Conservation (phyloP, 2,113 vertebrate species). For the Cebus imitator region DNA sequence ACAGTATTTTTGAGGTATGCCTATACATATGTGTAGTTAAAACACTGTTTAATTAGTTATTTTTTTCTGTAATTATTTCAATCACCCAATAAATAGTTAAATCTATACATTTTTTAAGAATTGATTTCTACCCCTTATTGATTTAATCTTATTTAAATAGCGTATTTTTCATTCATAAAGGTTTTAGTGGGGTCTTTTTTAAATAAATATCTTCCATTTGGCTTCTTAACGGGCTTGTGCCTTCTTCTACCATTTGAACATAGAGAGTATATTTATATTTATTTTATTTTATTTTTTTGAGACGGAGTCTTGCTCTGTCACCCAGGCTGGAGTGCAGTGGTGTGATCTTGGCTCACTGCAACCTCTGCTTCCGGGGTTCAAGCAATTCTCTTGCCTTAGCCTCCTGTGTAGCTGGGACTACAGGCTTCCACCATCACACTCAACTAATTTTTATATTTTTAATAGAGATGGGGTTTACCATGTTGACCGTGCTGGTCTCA, state of each 20-base stretch:
- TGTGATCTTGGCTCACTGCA: too few species aligned
- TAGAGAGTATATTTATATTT: neutral
- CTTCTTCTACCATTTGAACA: neutral
- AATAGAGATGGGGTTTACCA: too few species aligned
- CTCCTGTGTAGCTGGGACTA: too few species aligned
- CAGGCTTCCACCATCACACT: too few species aligned
- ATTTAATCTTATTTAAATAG: neutral
- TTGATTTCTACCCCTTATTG: neutral
- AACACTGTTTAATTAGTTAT: neutral
- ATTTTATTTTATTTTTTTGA: too few species aligned
- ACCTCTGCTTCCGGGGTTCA: too few species aligned
- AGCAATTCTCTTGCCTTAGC: too few species aligned
- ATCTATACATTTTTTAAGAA: neutral
- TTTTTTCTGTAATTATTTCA: constrained; percentile 9
- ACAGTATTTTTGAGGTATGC: neutral
- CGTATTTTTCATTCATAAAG: neutral
- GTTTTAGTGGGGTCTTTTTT: neutral
- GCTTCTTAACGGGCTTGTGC: neutral
- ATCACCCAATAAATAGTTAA: neutral
- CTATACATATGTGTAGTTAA: neutral
- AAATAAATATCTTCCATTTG: neutral
- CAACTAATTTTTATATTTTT: too few species aligned
- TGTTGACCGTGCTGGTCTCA: too few species aligned
- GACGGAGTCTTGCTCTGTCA: too few species aligned
- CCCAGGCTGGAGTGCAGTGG: too few species aligned